Evolutionary conservation across 2,888 invertebrate species (phyloP), one percentile per base, ranked within the genome.

Genomic region (Vanessa cardui): DNA sequence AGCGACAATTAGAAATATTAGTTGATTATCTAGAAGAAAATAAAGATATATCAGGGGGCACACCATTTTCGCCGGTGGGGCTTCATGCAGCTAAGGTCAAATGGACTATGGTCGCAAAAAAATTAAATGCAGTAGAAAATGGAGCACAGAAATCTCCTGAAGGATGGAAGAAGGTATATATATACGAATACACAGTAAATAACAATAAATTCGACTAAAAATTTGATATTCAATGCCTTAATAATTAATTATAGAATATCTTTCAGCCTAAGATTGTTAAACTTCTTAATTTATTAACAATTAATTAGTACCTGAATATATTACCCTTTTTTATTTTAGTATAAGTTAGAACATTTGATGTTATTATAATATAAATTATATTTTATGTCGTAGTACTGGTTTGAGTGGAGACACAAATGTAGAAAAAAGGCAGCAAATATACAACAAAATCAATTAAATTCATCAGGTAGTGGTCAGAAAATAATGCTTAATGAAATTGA

Each of bases 121-220:
- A 84, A 73, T 79, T 91, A 0, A 91, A 91, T 73, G 78, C 84
- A 4, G 86, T 90, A 3, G 81, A 81, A 63, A 80, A 81, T 15
- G 90, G 90, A 3, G 82, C 85, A 50, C 67, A 83, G 46, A 90
- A 89, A 70, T 84, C 88, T 16, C 88, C 90, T 15, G 85, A 88
- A 52, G 85, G 84, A 1, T 91, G 91, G 91, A 90, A 88, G 74
- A 89, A 86, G 85, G 91, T 90, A n/a, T n/a, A n/a, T n/a, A n/a
- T n/a, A n/a, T n/a, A 76, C 44, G 31, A 18, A 21, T n/a, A 20
- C 18, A n/a, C 8, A 31, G 8, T 56, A 33, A 20, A 8, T 9
- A 49, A 49, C 18, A 49, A 39, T 39, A 26, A 2, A 26, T 26
- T 3, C 26, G 26, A 26, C 26, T 2, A 26, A 26, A 3, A 26